Conservation (phyloP, 2,888 invertebrate genomes). For the Drosophila helvetica region DNA sequence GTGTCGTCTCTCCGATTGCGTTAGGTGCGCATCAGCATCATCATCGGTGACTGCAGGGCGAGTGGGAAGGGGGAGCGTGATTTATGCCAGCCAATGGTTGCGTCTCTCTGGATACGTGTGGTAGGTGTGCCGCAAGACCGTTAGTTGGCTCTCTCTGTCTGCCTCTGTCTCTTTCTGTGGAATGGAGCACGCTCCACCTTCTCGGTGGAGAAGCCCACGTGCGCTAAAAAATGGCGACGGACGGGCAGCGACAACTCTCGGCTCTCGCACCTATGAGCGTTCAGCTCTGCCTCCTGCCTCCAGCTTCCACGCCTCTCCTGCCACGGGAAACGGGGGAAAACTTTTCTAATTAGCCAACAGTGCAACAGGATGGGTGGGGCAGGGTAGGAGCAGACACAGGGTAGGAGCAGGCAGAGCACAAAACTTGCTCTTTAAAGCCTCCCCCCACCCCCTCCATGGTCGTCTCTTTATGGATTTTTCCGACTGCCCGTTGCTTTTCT, state of each 20-base stretch:
- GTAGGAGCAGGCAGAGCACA: constrained; percentile 25
- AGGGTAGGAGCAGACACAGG: constrained; percentile 8
- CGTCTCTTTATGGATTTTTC: constrained; percentile 77
- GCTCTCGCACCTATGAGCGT: constrained; percentile 67
- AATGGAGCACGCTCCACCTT: constrained; percentile 48
- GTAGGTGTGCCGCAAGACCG: constrained; percentile 80
- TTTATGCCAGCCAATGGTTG: constrained; percentile 84
- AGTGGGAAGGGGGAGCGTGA: constrained; percentile 68
- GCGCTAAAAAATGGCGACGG: constrained; percentile 73
- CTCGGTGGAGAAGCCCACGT: constrained; percentile 48
- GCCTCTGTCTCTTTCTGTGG: constrained; percentile 31
- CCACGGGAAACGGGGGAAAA: constrained; percentile 50
- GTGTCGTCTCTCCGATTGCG: constrained; percentile 44
- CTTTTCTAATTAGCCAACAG: constrained; percentile 81
- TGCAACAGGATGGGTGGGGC: constrained; percentile 27
- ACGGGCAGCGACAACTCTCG: constrained; percentile 25
- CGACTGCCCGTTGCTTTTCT: constrained; percentile 46
- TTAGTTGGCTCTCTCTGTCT: constrained; percentile 55
- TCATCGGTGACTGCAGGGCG: background rate
- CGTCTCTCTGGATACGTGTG: constrained; percentile 72
- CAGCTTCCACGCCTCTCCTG: background rate
- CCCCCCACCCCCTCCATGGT: constrained; percentile 15
- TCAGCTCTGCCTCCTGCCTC: constrained; percentile 27
- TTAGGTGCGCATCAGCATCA: constrained; percentile 40
- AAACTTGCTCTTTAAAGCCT: constrained; percentile 45